These are phyloP conservation scores for Nymphalis polychloros DNA, from an alignment of 2,888 invertebrate genomes.

Conservation along the genomic window DNA sequence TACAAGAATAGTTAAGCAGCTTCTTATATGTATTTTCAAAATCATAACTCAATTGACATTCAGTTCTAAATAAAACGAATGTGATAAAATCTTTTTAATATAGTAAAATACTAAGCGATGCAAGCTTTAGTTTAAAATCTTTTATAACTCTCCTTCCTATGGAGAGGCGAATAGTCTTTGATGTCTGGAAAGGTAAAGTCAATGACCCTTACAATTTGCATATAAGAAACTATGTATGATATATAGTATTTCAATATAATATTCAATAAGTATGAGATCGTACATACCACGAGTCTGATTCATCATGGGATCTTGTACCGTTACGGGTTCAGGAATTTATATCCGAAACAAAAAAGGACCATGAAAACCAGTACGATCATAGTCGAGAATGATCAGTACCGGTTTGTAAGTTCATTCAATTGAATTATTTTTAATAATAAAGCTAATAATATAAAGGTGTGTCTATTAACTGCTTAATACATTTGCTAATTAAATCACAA, in stretches of 20 bases:
- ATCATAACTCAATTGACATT: no score
- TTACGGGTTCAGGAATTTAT: slow-evolving; percentile 2
- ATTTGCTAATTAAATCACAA: no score
- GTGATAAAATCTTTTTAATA: background rate
- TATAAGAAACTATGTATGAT: background rate
- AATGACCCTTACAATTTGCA: no score
- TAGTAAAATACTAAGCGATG: background rate
- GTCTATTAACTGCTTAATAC: no score
- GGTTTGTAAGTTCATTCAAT: no score
- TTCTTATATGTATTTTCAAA: no score
- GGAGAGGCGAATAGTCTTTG: background rate
- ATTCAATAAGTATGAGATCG: background rate
- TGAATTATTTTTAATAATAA: no score
- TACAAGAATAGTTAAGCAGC: no score
- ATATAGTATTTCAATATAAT: background rate
- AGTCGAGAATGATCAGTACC: background rate
- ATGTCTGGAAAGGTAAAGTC: background rate
- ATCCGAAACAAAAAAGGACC: background rate
- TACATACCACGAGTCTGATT: background rate
- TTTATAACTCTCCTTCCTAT: background rate
- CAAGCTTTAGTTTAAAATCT: background rate
- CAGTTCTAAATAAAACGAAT: no score
- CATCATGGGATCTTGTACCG: background rate
- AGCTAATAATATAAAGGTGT: background rate
- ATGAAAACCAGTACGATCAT: slow-evolving; percentile 8